A percentile compares a stretch with the other conserved stretches of the same genome.
These are phyloP conservation scores for Samia ricini DNA, from an alignment of 1,140 invertebrate species.

Conservation along the genomic window DNA sequence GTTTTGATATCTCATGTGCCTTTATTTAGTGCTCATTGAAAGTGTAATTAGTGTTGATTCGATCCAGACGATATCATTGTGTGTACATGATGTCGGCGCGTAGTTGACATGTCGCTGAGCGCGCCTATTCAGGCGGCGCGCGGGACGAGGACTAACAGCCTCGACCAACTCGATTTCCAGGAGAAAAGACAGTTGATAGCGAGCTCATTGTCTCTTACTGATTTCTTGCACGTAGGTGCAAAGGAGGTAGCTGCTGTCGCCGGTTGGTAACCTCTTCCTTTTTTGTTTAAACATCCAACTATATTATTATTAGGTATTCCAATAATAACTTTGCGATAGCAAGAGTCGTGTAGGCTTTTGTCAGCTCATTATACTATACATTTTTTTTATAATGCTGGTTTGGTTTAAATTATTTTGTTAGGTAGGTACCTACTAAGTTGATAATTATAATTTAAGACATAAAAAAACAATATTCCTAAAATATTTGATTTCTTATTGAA, in stretches of 20 bases:
- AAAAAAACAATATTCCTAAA: too few relatives aligned
- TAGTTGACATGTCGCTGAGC: conserved; percentile 75
- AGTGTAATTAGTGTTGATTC: conserved; percentile 53
- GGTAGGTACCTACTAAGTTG: too few relatives aligned
- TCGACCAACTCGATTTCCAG: conserved; percentile 94
- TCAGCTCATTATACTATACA: neutral
- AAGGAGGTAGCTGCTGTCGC: conserved; percentile 80
- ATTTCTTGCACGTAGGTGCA: conserved; percentile 88
- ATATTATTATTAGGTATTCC: too few relatives aligned
- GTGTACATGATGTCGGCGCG: conserved; percentile 63
- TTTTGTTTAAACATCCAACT: conserved; percentile 30
- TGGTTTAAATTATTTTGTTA: too few relatives aligned
- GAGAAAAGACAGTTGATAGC: conserved; percentile 93
- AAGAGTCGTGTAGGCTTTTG: conserved; percentile 24
- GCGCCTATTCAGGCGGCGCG: conserved; percentile 71
- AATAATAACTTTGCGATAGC: conserved; percentile 58
- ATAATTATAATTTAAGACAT: too few relatives aligned
- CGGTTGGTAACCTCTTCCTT: conserved; percentile 55
- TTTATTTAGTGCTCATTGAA: conserved; percentile 57
- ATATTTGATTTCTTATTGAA: too few relatives aligned
- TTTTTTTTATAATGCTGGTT: too few relatives aligned
- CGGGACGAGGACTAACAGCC: conserved; percentile 84
- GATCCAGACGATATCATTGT: conserved; percentile 49
- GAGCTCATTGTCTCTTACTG: conserved; percentile 89
- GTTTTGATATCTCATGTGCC: conserved; percentile 48